Conservation (phyloP, 2,113 vertebrate species). For the Brachyistius frenatus region DNA sequence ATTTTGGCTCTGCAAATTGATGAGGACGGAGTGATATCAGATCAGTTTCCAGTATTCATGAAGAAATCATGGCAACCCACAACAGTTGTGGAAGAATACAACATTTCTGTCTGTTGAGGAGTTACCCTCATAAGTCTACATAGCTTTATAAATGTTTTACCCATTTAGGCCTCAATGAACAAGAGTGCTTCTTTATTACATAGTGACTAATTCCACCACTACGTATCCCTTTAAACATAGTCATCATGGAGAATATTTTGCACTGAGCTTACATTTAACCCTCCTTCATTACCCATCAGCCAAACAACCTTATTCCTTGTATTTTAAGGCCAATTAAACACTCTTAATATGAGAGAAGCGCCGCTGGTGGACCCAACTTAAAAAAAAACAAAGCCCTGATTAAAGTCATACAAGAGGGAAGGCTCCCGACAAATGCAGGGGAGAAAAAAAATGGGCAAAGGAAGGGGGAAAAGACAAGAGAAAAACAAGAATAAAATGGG, state of each 20-base stretch:
- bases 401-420: constrained; percentile 38
- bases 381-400: constrained; percentile 49
- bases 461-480: neutral
- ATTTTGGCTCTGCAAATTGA: constrained; percentile 39
- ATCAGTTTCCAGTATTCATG: constrained; percentile 22
- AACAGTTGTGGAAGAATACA: neutral
- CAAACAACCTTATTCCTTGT: constrained; percentile 36
- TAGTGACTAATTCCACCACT: constrained; percentile 12
- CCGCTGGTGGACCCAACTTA: constrained; percentile 34
- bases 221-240: neutral
- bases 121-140: neutral
- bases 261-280: constrained; percentile 37
- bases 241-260: constrained; percentile 20
- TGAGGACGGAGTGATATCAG: constrained; percentile 31
- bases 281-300: constrained; percentile 43
- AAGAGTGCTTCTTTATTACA: constrained; percentile 11
- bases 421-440: constrained; percentile 15
- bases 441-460: neutral
- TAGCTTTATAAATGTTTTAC: no score
- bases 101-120: constrained; percentile 4
- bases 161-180: neutral
- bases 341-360: constrained; percentile 28
- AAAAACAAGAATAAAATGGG: constrained; percentile 50
- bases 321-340: constrained; percentile 62
- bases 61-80: constrained; percentile 6